Evolutionary conservation across 2,113 vertebrate genomes (phyloP), one percentile per base, ranked within the genome.

Genomic region (Sarotherodon lohbergeri): DNA sequence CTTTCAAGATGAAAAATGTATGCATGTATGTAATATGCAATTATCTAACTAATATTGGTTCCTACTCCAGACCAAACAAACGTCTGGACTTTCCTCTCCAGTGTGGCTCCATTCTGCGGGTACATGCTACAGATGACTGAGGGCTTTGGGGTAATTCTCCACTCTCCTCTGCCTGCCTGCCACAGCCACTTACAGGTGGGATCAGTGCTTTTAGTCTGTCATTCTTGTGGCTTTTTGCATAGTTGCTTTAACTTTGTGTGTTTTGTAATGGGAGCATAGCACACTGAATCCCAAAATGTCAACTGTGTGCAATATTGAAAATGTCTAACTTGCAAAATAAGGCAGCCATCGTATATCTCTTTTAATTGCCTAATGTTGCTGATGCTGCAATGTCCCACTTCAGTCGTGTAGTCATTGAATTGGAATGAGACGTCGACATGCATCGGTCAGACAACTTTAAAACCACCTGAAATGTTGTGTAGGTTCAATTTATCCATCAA

Each of bases 131-230:
- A 91, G 66, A 73, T 7, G 55, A 41, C 46, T 24, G 32, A 82
- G 36, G 83, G 34, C 9, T 63, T 16, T 19, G 90, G 87, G 5
- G 89, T 96, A 50, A 83, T 87, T 57, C 56, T 97, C 52, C 84
- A 86, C 17, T 93, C 95, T 71, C 95, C 96, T 59, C 87, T 96
- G 80, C 96, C 95, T 83, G 86, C 94, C 43, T 97, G 96, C 56
- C 94, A 97, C 94, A 94, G 93, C 17, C 27, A 86, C 9, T n/a
- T 48, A 73, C 19, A 19, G 92, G 96, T 97, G 63, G 95, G 93
- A 55, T 7, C 22, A 11, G 41, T 68, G 29, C 13, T 12, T 46
- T 17, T 9, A 63, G 41, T 63, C 5, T 57, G 19, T 12, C 6
- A 32, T 46, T n/a, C 6, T 63, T n/a, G 14, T 7, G n/a, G 19